Evolutionary conservation across 2,888 invertebrate species (phyloP).

Genomic region (Sphaerolaimus hirsutus): DNA sequence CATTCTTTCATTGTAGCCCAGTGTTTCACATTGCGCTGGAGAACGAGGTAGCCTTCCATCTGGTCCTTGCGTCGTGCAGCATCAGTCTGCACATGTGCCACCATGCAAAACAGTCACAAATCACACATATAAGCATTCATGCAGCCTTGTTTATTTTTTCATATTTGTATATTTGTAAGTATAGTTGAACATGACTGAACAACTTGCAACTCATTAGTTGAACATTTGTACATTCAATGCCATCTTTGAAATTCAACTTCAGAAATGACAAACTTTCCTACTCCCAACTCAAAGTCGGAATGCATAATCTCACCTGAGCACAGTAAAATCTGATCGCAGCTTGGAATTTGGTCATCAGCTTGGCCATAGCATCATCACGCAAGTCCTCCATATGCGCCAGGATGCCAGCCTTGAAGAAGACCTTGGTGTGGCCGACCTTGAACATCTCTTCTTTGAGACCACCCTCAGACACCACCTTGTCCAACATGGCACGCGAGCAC

Average conservation of each 20-base stretch:
- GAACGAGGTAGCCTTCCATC: constrained; percentile 13
- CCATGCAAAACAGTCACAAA: no score
- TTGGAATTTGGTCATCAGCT: constrained; percentile 72
- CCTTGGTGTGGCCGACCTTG: constrained; percentile 95
- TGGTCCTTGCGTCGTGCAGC: constrained; percentile 14
- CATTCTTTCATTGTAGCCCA: constrained; percentile 52
- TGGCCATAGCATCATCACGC: constrained; percentile 83
- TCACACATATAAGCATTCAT: no score
- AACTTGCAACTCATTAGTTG: constrained; percentile 12
- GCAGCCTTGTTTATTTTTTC: no score
- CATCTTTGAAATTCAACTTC: constrained; percentile 48
- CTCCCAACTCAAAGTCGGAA: no score
- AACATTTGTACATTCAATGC: constrained; percentile 50
- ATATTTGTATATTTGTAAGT: no score
- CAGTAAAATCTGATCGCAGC: constrained; percentile 16
- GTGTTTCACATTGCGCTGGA: constrained; percentile 5
- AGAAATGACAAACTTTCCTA: no score
- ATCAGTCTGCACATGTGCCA: constrained; percentile 7
- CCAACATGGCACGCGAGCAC: constrained; percentile 17
- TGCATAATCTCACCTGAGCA: constrained; percentile 46
- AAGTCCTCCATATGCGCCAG: constrained; percentile 98
- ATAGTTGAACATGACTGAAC: no score
- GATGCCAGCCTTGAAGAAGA: constrained; percentile 96
- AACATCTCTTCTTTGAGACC: constrained; percentile 74
- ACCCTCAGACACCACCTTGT: constrained; percentile 44